Conservation (phyloP, 2,888 invertebrate species). For the Eulithis testata region DNA sequence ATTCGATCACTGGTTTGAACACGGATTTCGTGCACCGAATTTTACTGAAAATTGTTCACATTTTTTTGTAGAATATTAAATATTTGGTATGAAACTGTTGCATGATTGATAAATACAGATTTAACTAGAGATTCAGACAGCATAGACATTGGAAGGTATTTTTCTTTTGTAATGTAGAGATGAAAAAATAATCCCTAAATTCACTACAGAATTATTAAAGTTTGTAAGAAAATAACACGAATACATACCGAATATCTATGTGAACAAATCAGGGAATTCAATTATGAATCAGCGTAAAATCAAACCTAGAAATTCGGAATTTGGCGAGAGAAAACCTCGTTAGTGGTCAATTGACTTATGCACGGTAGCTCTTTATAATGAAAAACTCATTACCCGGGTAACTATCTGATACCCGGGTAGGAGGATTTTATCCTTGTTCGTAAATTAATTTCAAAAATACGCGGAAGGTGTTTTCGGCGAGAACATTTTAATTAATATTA, state of each 20-base stretch:
- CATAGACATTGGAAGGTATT: too few relatives aligned
- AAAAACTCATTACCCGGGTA: background rate
- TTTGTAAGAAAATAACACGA: too few relatives aligned
- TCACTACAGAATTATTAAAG: too few relatives aligned
- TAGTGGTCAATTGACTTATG: background rate
- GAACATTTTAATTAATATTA: slow-evolving; percentile 9
- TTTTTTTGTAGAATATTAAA: slow-evolving; percentile 1
- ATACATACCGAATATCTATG: too few relatives aligned
- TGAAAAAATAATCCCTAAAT: too few relatives aligned
- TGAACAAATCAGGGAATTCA: too few relatives aligned
- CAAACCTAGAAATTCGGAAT: too few relatives aligned
- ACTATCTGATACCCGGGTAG: background rate
- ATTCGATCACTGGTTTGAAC: slow-evolving; percentile 34
- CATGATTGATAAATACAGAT: too few relatives aligned
- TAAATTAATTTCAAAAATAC: slow-evolving; percentile 20
- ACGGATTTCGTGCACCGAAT: slow-evolving; percentile 12
- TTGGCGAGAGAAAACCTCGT: background rate
- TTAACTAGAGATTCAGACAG: too few relatives aligned
- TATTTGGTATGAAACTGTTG: too few relatives aligned
- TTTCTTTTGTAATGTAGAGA: too few relatives aligned
- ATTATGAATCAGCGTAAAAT: too few relatives aligned
- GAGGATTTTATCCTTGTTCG: slow-evolving; percentile 9
- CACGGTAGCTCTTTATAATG: background rate
- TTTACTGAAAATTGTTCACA: slow-evolving; percentile 12
- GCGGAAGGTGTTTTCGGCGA: slow-evolving; percentile 10